Base-by-base conservation (phyloP, 2,113 vertebrate species). In the Nesogale talazaci region DNA sequence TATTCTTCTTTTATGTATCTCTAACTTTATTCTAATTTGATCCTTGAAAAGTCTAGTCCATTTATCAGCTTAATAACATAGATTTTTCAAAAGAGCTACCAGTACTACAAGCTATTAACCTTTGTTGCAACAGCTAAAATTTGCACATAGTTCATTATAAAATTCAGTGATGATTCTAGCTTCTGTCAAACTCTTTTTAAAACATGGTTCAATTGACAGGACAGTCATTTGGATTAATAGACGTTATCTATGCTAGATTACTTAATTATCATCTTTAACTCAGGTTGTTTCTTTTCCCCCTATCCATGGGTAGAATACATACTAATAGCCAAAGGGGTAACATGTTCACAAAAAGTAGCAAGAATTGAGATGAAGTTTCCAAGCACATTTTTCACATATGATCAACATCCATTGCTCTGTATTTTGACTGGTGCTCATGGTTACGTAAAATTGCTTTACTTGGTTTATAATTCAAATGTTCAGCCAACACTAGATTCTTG, bases 381-480 rank as follows among this genome's bases (percentile, higher is more conserved):
- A 87, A 92, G 52, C 27, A 95, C 20, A 93, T 3, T 14, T 16
- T 65, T 22, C 56, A 3, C 65, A 91, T 79, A 82, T 65, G 19
- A 85, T 89, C 90, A 96, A 72, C 38, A 1, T 81, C 72, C 74
- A 75, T 0, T 80, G 36, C 4, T 92, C 56, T 93, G 92, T 96
- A 93, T 95, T 96, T 92, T 91, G n/a, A 91, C 85, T 95, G 59
- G 70, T n/a, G 92, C 40, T 92, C 59, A 57, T 20, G 79, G 86
- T 96, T 85, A 91, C 61, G 27, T 83, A 96, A 94, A 96, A 93
- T 83, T 94, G 56, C 29, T 92, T 83, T 85, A 52, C 29, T 91
- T 84, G 38, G 46, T 85, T 96, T 94, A 91, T 79, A 88, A 5
- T 87, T 91, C 74, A 6, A 95, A 70, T 75, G 70, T 95, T 83